phyloP scores from a whole-genome alignment of 2,888 invertebrate species.

The Folsomia candida region DNA sequence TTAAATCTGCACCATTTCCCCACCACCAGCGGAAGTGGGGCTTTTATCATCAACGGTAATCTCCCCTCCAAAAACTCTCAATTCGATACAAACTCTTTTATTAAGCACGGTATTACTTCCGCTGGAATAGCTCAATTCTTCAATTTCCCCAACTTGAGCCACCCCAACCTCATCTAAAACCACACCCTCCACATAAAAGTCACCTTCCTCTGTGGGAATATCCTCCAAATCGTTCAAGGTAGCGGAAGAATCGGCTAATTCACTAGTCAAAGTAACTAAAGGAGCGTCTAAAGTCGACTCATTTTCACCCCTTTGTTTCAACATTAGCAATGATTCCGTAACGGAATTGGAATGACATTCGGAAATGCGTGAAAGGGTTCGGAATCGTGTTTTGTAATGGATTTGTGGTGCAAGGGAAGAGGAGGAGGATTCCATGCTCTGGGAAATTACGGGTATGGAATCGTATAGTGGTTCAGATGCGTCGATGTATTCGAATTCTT shows the following conservation, averaged over 20 bases:
- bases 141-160: slow-evolving; percentile 10
- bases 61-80: slow-evolving; percentile 32
- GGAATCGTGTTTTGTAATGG: background rate
- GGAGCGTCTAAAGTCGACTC: slow-evolving; percentile 43
- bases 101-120: slow-evolving; percentile 22
- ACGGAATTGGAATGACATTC: slow-evolving; percentile 34
- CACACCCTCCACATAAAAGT: slow-evolving; percentile 1
- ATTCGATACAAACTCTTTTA: slow-evolving; percentile 31
- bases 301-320: slow-evolving; percentile 23
- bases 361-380: slow-evolving; percentile 36
- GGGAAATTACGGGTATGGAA: background rate
- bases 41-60: slow-evolving; percentile 29
- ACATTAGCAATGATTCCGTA: too few relatives aligned
- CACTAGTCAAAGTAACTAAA: slow-evolving; percentile 44
- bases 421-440: background rate
- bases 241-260: slow-evolving; percentile 45
- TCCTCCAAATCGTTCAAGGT: slow-evolving; percentile 48
- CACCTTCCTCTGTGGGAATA: background rate
- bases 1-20: background rate
- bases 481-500: background rate
- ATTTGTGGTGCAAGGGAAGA: background rate
- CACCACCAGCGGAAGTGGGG: background rate
- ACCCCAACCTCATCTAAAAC: slow-evolving; percentile 3
- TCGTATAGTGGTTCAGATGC: background rate
- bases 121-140: slow-evolving; percentile 11